A percentile compares a stretch with the other conserved stretches of the same genome.
Evolutionary conservation across 2,888 invertebrate genomes (phyloP).

Genomic region (Cryptosula pallasiana): DNA sequence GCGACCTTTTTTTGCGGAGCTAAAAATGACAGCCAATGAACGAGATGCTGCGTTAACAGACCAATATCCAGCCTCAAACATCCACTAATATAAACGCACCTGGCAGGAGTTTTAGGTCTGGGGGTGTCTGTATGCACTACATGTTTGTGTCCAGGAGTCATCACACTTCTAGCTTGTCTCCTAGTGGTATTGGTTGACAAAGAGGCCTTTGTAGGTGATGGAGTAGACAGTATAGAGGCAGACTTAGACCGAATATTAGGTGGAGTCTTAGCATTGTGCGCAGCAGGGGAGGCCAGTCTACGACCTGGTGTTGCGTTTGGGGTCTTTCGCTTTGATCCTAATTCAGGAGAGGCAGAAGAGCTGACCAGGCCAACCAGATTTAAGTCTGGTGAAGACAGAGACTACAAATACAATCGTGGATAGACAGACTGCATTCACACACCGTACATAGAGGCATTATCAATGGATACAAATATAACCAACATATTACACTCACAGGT

Average conservation of each 20-base stretch:
- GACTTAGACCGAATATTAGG: too few relatives aligned
- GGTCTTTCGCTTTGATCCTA: too few relatives aligned
- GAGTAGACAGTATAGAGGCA: too few relatives aligned
- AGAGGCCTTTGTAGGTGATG: neutral
- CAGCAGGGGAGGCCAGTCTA: too few relatives aligned
- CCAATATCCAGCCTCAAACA: too few relatives aligned
- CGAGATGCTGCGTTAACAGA: too few relatives aligned
- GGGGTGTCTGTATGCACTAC: constrained; percentile 18
- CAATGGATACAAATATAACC: neutral
- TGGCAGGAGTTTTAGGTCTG: constrained; percentile 6
- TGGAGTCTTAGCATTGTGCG: too few relatives aligned
- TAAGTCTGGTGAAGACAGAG: neutral
- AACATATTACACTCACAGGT: neutral
- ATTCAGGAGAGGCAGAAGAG: neutral
- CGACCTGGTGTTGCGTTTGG: too few relatives aligned
- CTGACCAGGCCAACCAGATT: neutral
- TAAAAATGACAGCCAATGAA: too few relatives aligned
- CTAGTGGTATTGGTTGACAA: neutral
- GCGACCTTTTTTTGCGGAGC: neutral
- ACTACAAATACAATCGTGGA: neutral
- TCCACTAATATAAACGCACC: too few relatives aligned
- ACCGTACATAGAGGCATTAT: neutral
- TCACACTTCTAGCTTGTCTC: neutral
- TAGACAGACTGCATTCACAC: neutral
- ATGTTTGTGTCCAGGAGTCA: constrained; percentile 8